Conservation (phyloP, 2,888 invertebrate species). For the Cheilosia scutellata region DNA sequence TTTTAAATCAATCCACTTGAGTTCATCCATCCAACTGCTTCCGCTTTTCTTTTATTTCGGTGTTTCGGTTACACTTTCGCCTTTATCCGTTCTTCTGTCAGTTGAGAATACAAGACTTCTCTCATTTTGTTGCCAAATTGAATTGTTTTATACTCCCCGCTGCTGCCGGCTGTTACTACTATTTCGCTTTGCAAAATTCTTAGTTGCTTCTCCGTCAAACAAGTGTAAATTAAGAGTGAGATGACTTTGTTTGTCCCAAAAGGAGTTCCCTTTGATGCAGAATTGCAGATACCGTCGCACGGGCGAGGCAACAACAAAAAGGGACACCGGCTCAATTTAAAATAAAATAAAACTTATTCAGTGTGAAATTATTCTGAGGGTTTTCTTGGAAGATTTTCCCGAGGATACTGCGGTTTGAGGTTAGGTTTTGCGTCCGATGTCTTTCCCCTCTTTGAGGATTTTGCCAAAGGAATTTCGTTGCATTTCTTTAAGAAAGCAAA, state of each 20-base stretch:
- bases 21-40: neutral
- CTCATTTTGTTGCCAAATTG: conserved; percentile 58
- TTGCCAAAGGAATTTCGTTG: conserved; percentile 44
- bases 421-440: conserved; percentile 44
- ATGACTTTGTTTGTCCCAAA: conserved; percentile 32
- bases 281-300: conserved; percentile 26
- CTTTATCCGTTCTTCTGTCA: neutral
- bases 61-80: neutral
- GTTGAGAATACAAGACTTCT: conserved; percentile 12
- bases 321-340: conserved; percentile 50
- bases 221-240: conserved; percentile 66
- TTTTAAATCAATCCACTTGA: neutral
- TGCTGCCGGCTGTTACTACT: conserved; percentile 2
- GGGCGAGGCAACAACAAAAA: conserved; percentile 16
- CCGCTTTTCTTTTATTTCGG: neutral
- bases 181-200: conserved; percentile 24
- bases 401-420: conserved; percentile 24
- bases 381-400: conserved; percentile 5
- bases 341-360: conserved; percentile 45
- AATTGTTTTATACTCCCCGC: conserved; percentile 56
- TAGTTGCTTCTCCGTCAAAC: conserved; percentile 22
- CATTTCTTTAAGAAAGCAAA: conserved; percentile 22
- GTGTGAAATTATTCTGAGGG: conserved; percentile 63
- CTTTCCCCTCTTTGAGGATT: conserved; percentile 44
- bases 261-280: conserved; percentile 32